These are phyloP conservation scores for Drosophila quadrilineata DNA, from an alignment of 1,140 invertebrate species.

Conservation along the genomic window DNA sequence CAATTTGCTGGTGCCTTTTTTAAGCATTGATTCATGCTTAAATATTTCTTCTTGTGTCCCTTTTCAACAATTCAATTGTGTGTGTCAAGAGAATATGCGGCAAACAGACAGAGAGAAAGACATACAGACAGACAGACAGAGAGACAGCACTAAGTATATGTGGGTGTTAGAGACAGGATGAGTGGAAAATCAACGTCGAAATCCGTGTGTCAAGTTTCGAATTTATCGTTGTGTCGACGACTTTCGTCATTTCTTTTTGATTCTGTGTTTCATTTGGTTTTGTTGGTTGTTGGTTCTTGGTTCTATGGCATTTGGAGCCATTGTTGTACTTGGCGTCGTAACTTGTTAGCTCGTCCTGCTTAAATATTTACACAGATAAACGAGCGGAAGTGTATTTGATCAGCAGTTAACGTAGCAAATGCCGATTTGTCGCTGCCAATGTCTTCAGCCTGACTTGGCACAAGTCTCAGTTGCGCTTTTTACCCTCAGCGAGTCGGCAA, in stretches of 20 bases:
- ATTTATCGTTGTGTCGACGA: slow-evolving; percentile 40
- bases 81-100: slow-evolving; percentile 10
- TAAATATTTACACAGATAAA: slow-evolving; percentile 77
- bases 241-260: slow-evolving; percentile 46
- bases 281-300: background rate
- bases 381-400: slow-evolving; percentile 74
- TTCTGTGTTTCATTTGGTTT: slow-evolving; percentile 21
- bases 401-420: slow-evolving; percentile 69
- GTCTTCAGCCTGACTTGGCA: no score
- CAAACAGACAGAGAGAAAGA: background rate
- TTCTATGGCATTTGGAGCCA: slow-evolving; percentile 10
- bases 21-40: no score
- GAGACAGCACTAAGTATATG: background rate
- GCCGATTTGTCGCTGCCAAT: slow-evolving; percentile 60
- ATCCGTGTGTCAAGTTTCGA: slow-evolving; percentile 32
- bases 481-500: no score
- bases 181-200: slow-evolving; percentile 5
- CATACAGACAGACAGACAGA: background rate
- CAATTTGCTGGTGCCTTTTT: slow-evolving; percentile 32
- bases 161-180: no score
- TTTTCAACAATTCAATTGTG: slow-evolving; percentile 66
- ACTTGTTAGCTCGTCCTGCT: slow-evolving; percentile 60
- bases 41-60: slow-evolving; percentile 47
- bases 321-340: slow-evolving; percentile 41
- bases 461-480: no score